Conservation (phyloP, 2,888 invertebrate species). For the Stenchaetothrips biformis region DNA sequence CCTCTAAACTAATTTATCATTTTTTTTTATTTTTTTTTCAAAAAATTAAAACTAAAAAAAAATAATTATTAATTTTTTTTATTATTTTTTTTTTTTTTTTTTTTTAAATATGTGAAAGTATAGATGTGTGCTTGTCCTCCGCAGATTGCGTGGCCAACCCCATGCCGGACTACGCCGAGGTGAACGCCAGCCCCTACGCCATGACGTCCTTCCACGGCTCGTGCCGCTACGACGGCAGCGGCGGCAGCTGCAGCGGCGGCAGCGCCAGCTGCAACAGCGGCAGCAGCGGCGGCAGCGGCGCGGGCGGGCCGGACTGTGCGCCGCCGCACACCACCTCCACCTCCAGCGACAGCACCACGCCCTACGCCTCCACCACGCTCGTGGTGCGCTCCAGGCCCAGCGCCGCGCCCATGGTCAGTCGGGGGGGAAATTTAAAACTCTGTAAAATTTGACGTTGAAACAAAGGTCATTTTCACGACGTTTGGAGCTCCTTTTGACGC, state of each 20-base stretch:
- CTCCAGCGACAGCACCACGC: constrained; percentile 3
- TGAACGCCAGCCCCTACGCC: constrained; percentile 19
- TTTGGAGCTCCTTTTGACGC: too few species aligned
- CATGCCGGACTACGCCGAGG: constrained; percentile 19
- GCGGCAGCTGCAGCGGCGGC: not conserved
- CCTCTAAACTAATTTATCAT: too few species aligned
- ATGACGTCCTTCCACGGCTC: constrained; percentile 20
- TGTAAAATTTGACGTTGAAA: too few species aligned
- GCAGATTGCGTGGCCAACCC: not conserved
- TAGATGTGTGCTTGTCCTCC: not conserved
- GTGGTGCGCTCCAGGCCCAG: not conserved
- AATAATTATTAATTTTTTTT: too few species aligned
- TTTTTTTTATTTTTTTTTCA: too few species aligned
- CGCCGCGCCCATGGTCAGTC: not conserved
- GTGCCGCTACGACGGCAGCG: not conserved
- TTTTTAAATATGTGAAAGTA: too few species aligned
- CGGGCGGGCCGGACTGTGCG: not conserved
- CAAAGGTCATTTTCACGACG: too few species aligned
- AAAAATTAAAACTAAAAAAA: too few species aligned
- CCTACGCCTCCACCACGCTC: constrained; percentile 14
- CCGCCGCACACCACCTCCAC: not conserved
- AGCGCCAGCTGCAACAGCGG: not conserved
- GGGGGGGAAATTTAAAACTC: too few species aligned
- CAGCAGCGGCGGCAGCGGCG: not conserved
- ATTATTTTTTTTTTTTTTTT: too few species aligned